Evolutionary conservation across 1,140 invertebrate species (phyloP), one percentile per base, ranked within the genome.

Genomic region (Melitaea cinxia): DNA sequence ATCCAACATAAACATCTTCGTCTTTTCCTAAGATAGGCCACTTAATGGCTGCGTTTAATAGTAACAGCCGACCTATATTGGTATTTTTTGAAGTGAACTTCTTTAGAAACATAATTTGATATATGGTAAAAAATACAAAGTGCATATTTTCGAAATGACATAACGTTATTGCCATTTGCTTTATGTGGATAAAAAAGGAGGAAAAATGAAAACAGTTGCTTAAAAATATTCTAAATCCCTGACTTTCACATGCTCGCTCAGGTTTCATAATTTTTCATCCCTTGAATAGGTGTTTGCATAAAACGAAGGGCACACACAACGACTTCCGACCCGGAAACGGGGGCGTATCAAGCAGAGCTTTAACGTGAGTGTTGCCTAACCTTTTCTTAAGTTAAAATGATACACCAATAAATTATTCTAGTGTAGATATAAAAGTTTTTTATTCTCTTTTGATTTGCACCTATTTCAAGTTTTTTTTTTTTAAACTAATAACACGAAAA

Each of bases 311-410:
- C 55, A 30, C 63, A 56, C 49, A 67, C 56, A 50, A 57, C 56
- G 69, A 67, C 60, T 71, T 67, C 65, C 61, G 61, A 65, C 52
- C 60, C 65, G 65, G 61, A 72, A 72, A 72, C 70, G 68, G 37
- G 70, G 70, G 45, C 65, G 62, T 61, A 72, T 67, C 70, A 58
- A 68, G 65, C 57, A 57, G 28, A 39, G 63, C 56, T 49, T 56
- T 67, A 67, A 67, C 56, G 65, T 50, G 45, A 67, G 65, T 67
- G 65, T 52, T 60, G 65, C 42, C 58, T 58, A 45, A 56, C 55
- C 57, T 57, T 58, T 58, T 45, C 37, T 54, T 58, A 45, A 58
- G 37, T 45, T 57, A 19, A 26, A 58, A 58, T 49, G 42, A 24
- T 45, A 57, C 12, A 4, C 26, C 23, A 23, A 12, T 17, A 17